Base-by-base conservation (phyloP, 2,888 invertebrate genomes). In the Timema podura region DNA sequence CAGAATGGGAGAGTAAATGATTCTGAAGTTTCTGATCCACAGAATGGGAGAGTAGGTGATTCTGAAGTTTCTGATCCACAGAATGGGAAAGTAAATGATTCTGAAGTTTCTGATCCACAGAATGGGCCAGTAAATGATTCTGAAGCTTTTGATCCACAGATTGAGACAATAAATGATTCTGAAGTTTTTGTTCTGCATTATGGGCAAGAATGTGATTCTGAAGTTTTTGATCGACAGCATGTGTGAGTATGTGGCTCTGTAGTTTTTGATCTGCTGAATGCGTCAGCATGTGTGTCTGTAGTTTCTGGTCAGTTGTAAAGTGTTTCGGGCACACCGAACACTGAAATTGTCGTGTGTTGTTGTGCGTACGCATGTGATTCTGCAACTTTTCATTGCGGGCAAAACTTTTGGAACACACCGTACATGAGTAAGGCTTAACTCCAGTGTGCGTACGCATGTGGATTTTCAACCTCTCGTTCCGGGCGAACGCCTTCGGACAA, bases 321-420 rank as follows among this genome's bases (percentile, higher is more conserved):
- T 61, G 61, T 16, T 61, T 61, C 61, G 61, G 61, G 16, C 61
- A 61, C 6, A 61, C 13, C 10, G 61, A 10, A 30, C 61, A 61
- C 61, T 61, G 61, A 45, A 44, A 30, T 11, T 30, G 5, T 30
- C 16, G 61, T 44, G 16, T 8, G 16, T 15, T 8, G 16, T 6
- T 61, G 16, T 61, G 61, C 11, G 16, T 61, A 61, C 61, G 61
- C 61, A 61, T 61, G 16, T 61, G 61, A 30, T 61, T 61, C 61
- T 61, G 61, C 16, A 61, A 45, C 13, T 61, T 61, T 45, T 61
- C 61, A 13, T 61, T 61, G 61, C 61, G 30, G 7, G 30, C 30
- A 30, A 61, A 61, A 30, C 61, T 16, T 45, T 61, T 61, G 16
- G 61, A 61, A 61, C 61, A 61, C 7, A 61, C 45, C 44, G 61